phyloP scores from a whole-genome alignment of 2,888 invertebrate genomes.

The Chalcosyrphus nemorum region DNA sequence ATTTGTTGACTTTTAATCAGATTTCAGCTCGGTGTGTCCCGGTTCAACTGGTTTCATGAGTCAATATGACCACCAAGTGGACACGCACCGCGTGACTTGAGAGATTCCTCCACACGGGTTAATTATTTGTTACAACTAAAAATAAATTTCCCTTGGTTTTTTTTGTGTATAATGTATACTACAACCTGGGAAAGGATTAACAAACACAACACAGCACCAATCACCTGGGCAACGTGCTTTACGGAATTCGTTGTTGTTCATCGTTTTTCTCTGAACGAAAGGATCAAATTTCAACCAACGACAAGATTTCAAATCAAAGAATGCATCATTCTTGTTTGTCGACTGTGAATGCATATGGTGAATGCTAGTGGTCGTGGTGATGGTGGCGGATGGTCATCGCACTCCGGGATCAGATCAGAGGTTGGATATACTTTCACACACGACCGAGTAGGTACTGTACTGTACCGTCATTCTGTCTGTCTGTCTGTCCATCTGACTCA shows the following conservation, averaged over 20 bases:
- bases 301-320: slow-evolving; percentile 72
- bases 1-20: slow-evolving; percentile 68
- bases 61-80: slow-evolving; percentile 65
- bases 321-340: slow-evolving; percentile 70
- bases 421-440: slow-evolving; percentile 51
- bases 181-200: slow-evolving; percentile 56
- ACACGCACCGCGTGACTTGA: slow-evolving; percentile 69
- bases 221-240: slow-evolving; percentile 71
- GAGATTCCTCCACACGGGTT: slow-evolving; percentile 69
- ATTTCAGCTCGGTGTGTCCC: slow-evolving; percentile 54
- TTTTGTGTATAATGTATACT: not conserved
- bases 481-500: slow-evolving; percentile 1
- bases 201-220: slow-evolving; percentile 71
- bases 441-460: too few species aligned
- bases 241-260: slow-evolving; percentile 69
- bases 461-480: not conserved
- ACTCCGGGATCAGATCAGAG: slow-evolving; percentile 44
- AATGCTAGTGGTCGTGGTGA: not conserved
- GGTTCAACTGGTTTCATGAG: slow-evolving; percentile 65
- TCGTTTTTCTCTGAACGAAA: slow-evolving; percentile 61
- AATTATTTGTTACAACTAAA: slow-evolving; percentile 72
- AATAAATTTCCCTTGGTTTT: slow-evolving; percentile 54
- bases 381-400: slow-evolving; percentile 70
- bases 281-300: slow-evolving; percentile 71
- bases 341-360: not conserved